Percentiles rank a stretch among this genome's conserved stretches.
These are phyloP conservation scores for Pseudorhiza aurosa DNA, from an alignment of 30 jellyfish, hydroid and myxozoan species.

Conservation along the genomic window DNA sequence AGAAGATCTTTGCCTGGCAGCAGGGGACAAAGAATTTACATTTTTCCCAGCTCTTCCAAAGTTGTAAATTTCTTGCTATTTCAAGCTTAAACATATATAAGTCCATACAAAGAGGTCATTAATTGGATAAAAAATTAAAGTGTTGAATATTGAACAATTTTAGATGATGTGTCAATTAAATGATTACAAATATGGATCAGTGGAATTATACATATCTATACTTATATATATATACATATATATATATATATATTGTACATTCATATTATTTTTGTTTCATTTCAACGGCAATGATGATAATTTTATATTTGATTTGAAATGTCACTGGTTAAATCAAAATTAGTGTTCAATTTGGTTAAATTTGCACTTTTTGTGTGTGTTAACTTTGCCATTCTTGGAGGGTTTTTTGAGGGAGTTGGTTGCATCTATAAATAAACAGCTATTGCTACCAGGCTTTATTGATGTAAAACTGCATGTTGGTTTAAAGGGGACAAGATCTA, in stretches of 20 bases:
- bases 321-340: not conserved
- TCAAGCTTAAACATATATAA: not conserved
- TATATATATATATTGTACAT: conserved; percentile 8
- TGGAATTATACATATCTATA: conserved; percentile 10
- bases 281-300: not conserved
- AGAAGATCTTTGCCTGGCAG: too few species aligned
- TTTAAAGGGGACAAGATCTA: too few species aligned
- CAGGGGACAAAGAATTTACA: too few species aligned
- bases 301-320: conserved; percentile 10
- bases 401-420: conserved; percentile 9
- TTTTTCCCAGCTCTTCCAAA: not conserved
- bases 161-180: conserved; percentile 1
- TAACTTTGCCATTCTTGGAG: not conserved
- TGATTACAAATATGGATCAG: not conserved
- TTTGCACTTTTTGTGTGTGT: not conserved
- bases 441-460: too few species aligned
- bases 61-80: not conserved
- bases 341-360: not conserved
- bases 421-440: conserved; percentile 3
- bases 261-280: not conserved
- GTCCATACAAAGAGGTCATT: not conserved
- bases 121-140: not conserved
- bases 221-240: not conserved
- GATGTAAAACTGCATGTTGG: too few species aligned
- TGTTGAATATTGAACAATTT: not conserved